These are phyloP conservation scores for Hycleus phaleratus DNA, from an alignment of 1,140 invertebrate species.

Conservation along the genomic window DNA sequence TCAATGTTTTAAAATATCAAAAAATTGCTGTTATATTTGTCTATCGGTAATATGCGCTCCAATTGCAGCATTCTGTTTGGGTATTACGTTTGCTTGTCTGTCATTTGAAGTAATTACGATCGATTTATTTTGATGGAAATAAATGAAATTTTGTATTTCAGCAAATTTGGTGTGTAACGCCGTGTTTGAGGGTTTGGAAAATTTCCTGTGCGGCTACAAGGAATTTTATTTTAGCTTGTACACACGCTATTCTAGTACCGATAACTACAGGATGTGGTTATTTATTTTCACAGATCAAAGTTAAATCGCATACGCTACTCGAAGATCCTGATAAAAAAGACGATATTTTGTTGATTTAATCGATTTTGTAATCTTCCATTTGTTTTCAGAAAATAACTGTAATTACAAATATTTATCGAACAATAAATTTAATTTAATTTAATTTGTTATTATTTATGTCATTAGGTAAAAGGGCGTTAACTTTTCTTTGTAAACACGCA, in stretches of 20 bases:
- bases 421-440: too few species aligned
- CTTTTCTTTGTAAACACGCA: slow-evolving; percentile 6
- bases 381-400: too few species aligned
- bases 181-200: slow-evolving; percentile 56
- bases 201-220: slow-evolving; percentile 57
- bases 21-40: slow-evolving; percentile 62
- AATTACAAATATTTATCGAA: slow-evolving; percentile 1
- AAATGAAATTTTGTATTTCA: slow-evolving; percentile 38
- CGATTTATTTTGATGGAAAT: slow-evolving; percentile 1
- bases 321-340: slow-evolving; percentile 37
- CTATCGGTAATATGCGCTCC: slow-evolving; percentile 60
- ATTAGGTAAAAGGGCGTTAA: neutral
- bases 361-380: slow-evolving; percentile 2
- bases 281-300: slow-evolving; percentile 54
- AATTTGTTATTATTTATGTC: too few species aligned
- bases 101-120: slow-evolving; percentile 57
- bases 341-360: slow-evolving; percentile 42
- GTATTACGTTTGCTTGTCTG: slow-evolving; percentile 64
- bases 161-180: slow-evolving; percentile 66
- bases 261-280: slow-evolving; percentile 54
- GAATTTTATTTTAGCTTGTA: slow-evolving; percentile 48
- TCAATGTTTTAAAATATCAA: slow-evolving; percentile 59
- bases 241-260: slow-evolving; percentile 56
- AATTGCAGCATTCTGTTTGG: slow-evolving; percentile 58
- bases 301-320: slow-evolving; percentile 48